phyloP scores from a whole-genome alignment of 1,140 invertebrate genomes.

The Eurosta solidaginis region DNA sequence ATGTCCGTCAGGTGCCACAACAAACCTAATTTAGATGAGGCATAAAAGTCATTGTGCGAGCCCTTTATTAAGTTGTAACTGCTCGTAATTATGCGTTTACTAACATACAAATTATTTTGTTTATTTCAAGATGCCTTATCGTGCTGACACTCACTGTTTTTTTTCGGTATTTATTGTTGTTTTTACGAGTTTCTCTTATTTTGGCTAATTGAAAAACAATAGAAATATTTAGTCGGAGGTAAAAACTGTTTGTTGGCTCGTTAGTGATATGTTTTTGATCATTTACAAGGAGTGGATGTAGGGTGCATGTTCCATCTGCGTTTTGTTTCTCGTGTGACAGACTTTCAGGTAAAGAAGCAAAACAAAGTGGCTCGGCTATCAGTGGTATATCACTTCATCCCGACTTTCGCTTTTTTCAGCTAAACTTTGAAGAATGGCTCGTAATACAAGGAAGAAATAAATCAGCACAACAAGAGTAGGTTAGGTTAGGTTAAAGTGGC shows the following conservation, averaged over 20 bases:
- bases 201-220: slow-evolving; percentile 25
- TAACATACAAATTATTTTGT: slow-evolving; percentile 12
- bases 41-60: not conserved
- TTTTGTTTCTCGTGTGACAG: too few relatives aligned
- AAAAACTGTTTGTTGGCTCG: not conserved
- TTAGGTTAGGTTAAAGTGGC: too few relatives aligned
- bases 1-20: not conserved
- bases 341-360: too few relatives aligned
- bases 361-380: too few relatives aligned
- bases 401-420: not conserved
- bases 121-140: slow-evolving; percentile 11
- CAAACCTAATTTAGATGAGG: slow-evolving; percentile 1
- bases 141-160: slow-evolving; percentile 7
- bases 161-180: not conserved
- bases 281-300: too few relatives aligned
- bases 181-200: slow-evolving; percentile 2
- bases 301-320: too few relatives aligned
- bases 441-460: not conserved
- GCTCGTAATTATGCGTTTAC: not conserved
- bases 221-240: not conserved
- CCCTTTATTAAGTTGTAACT: slow-evolving; percentile 7
- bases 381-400: not conserved
- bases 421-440: not conserved
- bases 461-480: not conserved
- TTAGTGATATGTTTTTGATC: not conserved